Conservation (phyloP, 2,888 invertebrate genomes). For the Alsophila aescularia region DNA sequence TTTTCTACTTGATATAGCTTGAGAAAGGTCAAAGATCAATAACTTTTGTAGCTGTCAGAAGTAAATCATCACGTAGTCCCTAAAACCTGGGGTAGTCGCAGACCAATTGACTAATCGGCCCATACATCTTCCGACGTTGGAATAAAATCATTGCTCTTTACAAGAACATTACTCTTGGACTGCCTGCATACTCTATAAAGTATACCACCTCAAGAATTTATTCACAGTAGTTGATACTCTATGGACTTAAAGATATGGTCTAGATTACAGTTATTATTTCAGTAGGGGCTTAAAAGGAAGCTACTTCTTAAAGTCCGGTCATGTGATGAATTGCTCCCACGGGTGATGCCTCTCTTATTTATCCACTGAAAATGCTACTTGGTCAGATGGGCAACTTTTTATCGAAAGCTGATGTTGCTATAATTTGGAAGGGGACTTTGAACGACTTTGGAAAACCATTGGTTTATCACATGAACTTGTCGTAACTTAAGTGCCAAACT, state of each 20-base stretch:
- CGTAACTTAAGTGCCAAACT: not conserved
- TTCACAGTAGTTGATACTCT: conserved; percentile 30
- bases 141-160: conserved; percentile 45
- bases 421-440: not conserved
- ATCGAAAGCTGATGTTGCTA: conserved; percentile 16
- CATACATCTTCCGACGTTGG: conserved; percentile 33
- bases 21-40: conserved; percentile 11
- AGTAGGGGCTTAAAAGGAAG: conserved; percentile 25
- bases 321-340: conserved; percentile 61
- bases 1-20: not conserved
- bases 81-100: conserved; percentile 7
- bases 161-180: conserved; percentile 41
- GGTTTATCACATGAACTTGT: not conserved
- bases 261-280: conserved; percentile 2
- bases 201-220: not conserved
- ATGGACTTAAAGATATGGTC: conserved; percentile 5
- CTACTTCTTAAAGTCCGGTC: conserved; percentile 38
- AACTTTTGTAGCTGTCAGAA: conserved; percentile 5
- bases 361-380: conserved; percentile 50
- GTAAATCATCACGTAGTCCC: conserved; percentile 20
- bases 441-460: too few relatives aligned
- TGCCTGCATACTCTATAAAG: conserved; percentile 13
- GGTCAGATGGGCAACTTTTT: conserved; percentile 38
- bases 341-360: conserved; percentile 53
- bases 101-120: conserved; percentile 30